Evolutionary conservation across 2,797 vertebrate species (phyloP).

Genomic region (Falco concolor): DNA sequence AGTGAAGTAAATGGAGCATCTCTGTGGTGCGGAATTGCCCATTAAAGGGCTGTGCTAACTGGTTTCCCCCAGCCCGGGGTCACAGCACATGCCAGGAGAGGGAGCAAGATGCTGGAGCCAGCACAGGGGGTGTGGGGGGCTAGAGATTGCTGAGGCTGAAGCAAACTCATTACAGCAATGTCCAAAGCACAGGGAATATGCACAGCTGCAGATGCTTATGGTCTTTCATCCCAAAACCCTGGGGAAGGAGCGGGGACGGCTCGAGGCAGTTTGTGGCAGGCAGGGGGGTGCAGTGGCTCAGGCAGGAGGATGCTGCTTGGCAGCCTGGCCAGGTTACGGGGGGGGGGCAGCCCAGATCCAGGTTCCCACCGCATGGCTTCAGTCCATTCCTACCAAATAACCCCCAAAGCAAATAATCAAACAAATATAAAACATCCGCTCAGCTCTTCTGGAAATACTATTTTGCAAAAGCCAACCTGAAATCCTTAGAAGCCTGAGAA

Average conservation of each 20-base stretch:
- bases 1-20: background rate
- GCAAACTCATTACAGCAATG: background rate
- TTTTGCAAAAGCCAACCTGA: background rate
- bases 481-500: background rate
- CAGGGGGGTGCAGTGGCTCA: background rate
- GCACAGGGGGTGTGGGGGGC: background rate
- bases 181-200: rapidly evolving
- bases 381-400: background rate
- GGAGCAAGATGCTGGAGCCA: background rate
- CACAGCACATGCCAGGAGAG: background rate
- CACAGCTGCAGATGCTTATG: background rate
- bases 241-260: background rate
- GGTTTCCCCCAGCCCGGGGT: background rate
- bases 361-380: background rate
- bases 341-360: background rate
- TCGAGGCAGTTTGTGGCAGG: background rate
- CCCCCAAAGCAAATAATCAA: background rate
- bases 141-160: background rate
- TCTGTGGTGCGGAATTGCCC: background rate
- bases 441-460: background rate
- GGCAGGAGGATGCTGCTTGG: background rate
- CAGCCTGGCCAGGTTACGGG: background rate
- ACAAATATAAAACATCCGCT: background rate
- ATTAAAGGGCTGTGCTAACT: background rate
- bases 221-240: background rate